Conservation (phyloP, 2,113 vertebrate genomes). For the Phodopus roborovskii region DNA sequence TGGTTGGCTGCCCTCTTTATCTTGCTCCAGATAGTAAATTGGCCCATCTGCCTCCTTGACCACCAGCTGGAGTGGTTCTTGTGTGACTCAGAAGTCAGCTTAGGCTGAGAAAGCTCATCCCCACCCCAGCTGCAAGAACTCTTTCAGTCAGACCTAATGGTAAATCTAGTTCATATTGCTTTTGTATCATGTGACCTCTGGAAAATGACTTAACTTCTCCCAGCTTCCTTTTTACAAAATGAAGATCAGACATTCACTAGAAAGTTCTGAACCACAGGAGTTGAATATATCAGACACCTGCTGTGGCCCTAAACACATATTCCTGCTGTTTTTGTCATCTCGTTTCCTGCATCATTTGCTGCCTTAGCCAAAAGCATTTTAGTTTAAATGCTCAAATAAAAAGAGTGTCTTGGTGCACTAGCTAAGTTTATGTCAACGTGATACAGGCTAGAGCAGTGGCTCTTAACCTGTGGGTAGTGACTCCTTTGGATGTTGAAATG, state of each 20-base stretch:
- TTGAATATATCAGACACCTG: background rate
- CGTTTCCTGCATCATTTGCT: background rate
- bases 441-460: background rate
- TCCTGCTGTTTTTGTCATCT: background rate
- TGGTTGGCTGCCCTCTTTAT: background rate
- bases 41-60: background rate
- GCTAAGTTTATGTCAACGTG: background rate
- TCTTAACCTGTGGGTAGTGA: background rate
- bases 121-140: background rate
- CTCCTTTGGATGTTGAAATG: background rate
- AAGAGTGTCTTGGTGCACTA: background rate
- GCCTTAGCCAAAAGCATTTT: background rate
- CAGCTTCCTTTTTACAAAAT: background rate
- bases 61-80: background rate
- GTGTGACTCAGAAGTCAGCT: background rate
- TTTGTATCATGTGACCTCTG: background rate
- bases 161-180: background rate
- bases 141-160: slow-evolving; percentile 6
- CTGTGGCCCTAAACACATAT: background rate
- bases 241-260: background rate
- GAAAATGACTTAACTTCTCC: background rate
- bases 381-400: background rate
- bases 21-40: background rate
- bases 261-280: background rate
- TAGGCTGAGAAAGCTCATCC: background rate